Conservation (phyloP, 2,888 invertebrate genomes). For the Chalcosyrphus nemorum region DNA sequence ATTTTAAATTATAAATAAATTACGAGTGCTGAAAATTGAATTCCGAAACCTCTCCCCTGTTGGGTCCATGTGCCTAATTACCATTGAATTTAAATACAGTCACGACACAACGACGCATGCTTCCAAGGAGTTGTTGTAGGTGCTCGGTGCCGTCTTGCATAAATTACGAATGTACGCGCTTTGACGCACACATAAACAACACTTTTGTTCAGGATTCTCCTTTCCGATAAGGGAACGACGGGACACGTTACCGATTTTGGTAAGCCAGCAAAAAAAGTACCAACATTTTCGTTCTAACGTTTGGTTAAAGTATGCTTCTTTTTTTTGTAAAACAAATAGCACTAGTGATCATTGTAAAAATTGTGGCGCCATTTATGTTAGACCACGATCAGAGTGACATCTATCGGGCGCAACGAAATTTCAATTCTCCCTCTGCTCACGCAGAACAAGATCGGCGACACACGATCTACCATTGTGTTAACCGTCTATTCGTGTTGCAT, state of each 20-base stretch:
- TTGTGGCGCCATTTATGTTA: conserved; percentile 62
- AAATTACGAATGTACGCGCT: conserved; percentile 66
- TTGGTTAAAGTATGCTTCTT: neutral
- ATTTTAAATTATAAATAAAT: conserved; percentile 47
- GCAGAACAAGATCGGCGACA: conserved; percentile 64
- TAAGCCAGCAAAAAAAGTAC: neutral
- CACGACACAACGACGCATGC: conserved; percentile 64
- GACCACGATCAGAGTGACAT: conserved; percentile 60
- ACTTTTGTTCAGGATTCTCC: conserved; percentile 34
- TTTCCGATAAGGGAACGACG: conserved; percentile 39
- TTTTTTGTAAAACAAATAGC: conserved; percentile 14
- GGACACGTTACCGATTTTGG: conserved; percentile 46
- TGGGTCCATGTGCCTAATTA: conserved; percentile 68
- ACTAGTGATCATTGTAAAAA: conserved; percentile 19
- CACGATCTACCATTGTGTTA: conserved; percentile 55
- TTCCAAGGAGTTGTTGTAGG: conserved; percentile 43
- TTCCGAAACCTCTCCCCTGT: conserved; percentile 10
- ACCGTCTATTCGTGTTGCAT: conserved; percentile 49
- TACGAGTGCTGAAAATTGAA: conserved; percentile 29
- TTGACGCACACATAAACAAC: conserved; percentile 41
- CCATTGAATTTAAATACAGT: conserved; percentile 74
- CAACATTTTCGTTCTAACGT: neutral
- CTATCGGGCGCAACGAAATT: conserved; percentile 21
- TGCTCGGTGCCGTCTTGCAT: conserved; percentile 56
- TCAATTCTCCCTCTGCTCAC: conserved; percentile 41